A percentile compares a stretch with the other conserved stretches of the same genome.
These are phyloP conservation scores for Phylloscopus trochiloides DNA, from an alignment of 2,113 vertebrate species.

Conservation along the genomic window DNA sequence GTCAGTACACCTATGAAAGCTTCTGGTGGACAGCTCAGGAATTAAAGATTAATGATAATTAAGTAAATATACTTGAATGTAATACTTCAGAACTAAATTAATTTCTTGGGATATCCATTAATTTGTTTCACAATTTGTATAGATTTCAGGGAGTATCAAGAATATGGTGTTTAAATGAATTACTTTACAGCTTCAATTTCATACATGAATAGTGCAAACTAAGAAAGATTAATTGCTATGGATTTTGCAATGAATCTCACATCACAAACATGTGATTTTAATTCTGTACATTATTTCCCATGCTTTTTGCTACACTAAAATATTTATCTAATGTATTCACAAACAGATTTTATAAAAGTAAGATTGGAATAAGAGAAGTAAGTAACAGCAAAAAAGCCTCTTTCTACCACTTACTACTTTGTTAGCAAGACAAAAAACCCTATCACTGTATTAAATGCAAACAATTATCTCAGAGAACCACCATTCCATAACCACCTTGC, in stretches of 20 bases:
- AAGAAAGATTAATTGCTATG: background rate
- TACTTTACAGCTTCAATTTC: background rate
- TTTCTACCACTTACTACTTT: background rate
- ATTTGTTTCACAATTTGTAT: background rate
- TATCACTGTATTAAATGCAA: background rate
- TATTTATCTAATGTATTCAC: background rate
- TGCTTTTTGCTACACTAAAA: background rate
- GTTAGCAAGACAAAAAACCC: background rate
- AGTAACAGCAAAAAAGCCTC: background rate
- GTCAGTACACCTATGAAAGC: background rate
- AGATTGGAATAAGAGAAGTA: background rate
- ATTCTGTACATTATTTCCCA: background rate
- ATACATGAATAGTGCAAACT: background rate
- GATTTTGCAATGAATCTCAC: background rate
- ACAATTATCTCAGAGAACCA: background rate
- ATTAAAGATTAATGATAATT: background rate
- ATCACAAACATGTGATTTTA: background rate
- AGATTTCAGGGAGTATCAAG: background rate
- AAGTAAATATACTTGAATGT: background rate
- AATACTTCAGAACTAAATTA: background rate
- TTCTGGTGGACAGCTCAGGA: background rate
- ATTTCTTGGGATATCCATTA: background rate
- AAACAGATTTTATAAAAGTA: background rate
- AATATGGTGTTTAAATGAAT: background rate
- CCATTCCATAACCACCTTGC: background rate